Evolutionary conservation across 2,888 invertebrate genomes (phyloP).

Genomic region (Sarcophaga rosellei): DNA sequence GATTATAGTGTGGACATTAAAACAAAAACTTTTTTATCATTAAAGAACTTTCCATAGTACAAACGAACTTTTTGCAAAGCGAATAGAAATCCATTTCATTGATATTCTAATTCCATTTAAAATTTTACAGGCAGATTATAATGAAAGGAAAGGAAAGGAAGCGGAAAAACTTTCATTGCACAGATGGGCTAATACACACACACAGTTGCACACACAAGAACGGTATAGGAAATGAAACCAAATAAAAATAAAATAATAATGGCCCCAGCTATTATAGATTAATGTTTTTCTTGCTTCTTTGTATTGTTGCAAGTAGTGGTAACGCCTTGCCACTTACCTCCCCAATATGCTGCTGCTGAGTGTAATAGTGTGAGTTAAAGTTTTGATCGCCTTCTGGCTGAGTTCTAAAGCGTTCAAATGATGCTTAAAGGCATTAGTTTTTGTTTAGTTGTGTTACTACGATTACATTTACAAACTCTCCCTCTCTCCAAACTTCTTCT

Average conservation of each 20-base stretch:
- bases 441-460: conserved; percentile 60
- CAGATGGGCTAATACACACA: background rate
- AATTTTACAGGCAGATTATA: conserved; percentile 46
- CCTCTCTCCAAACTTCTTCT: background rate
- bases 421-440: conserved; percentile 61
- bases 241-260: conserved; percentile 56
- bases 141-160: conserved; percentile 6
- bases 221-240: conserved; percentile 7
- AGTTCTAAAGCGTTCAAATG: conserved; percentile 36
- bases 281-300: conserved; percentile 35
- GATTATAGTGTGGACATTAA: no score
- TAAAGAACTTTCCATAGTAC: background rate
- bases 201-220: background rate
- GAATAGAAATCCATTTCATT: conserved; percentile 41
- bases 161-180: conserved; percentile 24
- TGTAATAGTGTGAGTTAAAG: background rate
- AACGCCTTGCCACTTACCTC: background rate
- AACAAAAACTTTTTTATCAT: background rate
- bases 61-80: background rate
- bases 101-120: conserved; percentile 62
- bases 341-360: no score
- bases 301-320: background rate
- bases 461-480: background rate
- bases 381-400: conserved; percentile 5
- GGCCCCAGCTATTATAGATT: conserved; percentile 58